Conservation (phyloP, 2,797 vertebrate species). For the Tokudaia muenninki region DNA sequence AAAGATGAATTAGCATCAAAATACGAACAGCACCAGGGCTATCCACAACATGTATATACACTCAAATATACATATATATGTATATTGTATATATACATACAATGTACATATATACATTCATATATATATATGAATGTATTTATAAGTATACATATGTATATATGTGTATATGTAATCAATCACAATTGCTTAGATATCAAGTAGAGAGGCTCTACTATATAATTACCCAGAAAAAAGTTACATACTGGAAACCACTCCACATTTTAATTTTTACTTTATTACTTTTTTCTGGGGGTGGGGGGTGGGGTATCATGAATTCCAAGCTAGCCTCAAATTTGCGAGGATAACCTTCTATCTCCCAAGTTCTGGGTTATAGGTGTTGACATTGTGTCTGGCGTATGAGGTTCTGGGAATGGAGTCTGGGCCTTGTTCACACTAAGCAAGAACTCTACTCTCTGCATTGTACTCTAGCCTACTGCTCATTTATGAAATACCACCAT, state of each 20-base stretch:
- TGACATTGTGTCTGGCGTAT: neutral
- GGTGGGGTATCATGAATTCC: no score
- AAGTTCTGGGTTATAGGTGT: no score
- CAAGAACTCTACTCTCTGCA: neutral
- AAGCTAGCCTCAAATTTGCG: neutral
- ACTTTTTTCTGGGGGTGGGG: neutral
- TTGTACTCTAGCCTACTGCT: neutral
- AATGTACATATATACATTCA: no score
- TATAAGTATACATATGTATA: no score
- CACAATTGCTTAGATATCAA: neutral
- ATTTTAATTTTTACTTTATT: neutral
- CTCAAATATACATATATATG: no score
- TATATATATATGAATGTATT: no score
- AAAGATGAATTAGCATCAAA: no score
- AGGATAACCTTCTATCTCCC: neutral
- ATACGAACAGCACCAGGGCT: no score
- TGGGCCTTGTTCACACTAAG: neutral
- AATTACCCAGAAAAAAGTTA: constrained; percentile 12
- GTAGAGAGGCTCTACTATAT: neutral
- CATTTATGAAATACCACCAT: neutral
- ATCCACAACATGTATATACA: no score
- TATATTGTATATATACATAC: no score
- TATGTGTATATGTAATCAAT: neutral
- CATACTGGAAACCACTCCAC: neutral
- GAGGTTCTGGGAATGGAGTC: neutral